phyloP scores from a whole-genome alignment of 2,113 vertebrate genomes.

The Syngnathus typhle region DNA sequence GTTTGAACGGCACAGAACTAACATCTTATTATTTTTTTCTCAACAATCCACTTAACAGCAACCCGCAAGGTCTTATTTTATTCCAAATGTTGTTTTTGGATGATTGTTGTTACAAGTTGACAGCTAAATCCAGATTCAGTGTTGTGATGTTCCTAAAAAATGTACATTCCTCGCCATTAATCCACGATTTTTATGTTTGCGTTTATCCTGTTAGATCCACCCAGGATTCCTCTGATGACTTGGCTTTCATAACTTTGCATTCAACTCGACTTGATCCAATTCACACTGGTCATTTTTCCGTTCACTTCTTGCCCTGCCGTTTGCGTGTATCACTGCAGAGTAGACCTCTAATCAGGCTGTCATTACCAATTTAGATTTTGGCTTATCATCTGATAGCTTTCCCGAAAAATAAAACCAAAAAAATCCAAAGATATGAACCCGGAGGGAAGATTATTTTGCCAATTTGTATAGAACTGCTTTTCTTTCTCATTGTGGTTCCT shows the following conservation, averaged over 20 bases:
- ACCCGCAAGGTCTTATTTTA: constrained; percentile 6
- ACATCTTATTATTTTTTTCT: neutral
- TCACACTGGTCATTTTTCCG: neutral
- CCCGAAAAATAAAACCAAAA: neutral
- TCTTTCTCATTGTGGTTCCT: neutral
- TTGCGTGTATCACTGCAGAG: neutral
- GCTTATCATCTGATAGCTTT: neutral
- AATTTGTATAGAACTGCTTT: neutral
- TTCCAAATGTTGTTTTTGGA: constrained; percentile 10
- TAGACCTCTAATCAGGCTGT: neutral
- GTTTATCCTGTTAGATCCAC: neutral
- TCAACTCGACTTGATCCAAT: neutral
- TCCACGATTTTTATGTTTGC: neutral
- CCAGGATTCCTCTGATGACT: neutral
- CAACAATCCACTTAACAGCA: constrained; percentile 1
- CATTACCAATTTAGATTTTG: neutral
- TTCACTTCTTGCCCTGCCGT: neutral
- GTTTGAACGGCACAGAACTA: neutral
- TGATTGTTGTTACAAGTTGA: neutral
- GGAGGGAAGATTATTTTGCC: neutral
- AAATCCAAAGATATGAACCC: neutral
- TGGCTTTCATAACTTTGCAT: neutral
- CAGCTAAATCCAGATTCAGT: neutral
- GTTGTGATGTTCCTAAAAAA: neutral
- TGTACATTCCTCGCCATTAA: neutral